A percentile compares a stretch with the other conserved stretches of the same genome.
Conservation (phyloP, 2,113 vertebrate species). For the Callipepla squamata region DNA sequence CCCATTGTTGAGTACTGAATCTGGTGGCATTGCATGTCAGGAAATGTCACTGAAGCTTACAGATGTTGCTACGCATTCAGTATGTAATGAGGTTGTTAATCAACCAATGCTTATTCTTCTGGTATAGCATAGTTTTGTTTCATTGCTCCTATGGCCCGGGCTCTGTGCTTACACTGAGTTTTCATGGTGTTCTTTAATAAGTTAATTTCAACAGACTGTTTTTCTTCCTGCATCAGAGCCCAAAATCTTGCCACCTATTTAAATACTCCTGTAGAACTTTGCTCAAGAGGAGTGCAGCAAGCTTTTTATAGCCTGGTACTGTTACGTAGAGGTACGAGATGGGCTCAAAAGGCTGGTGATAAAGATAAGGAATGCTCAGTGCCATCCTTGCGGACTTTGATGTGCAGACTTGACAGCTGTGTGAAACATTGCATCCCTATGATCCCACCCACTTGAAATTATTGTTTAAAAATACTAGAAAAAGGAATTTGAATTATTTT, state of each 20-base stretch:
- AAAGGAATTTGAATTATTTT: background rate
- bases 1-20: background rate
- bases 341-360: background rate
- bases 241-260: background rate
- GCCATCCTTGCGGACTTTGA: background rate
- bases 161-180: background rate
- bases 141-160: background rate
- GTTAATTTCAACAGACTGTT: background rate
- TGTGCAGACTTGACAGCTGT: background rate
- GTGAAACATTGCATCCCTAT: background rate
- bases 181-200: background rate
- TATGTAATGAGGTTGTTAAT: background rate
- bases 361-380: background rate
- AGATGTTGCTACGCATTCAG: background rate
- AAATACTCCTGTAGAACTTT: slow-evolving; percentile 39
- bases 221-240: background rate
- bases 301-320: background rate
- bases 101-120: background rate
- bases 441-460: slow-evolving; percentile 21
- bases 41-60: background rate
- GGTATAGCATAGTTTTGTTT: background rate
- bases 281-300: slow-evolving; percentile 32
- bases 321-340: background rate
- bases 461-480: background rate
- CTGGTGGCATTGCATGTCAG: background rate